Conservation (phyloP, 2,888 invertebrate genomes). For the Malthinus seriepunctatus region DNA sequence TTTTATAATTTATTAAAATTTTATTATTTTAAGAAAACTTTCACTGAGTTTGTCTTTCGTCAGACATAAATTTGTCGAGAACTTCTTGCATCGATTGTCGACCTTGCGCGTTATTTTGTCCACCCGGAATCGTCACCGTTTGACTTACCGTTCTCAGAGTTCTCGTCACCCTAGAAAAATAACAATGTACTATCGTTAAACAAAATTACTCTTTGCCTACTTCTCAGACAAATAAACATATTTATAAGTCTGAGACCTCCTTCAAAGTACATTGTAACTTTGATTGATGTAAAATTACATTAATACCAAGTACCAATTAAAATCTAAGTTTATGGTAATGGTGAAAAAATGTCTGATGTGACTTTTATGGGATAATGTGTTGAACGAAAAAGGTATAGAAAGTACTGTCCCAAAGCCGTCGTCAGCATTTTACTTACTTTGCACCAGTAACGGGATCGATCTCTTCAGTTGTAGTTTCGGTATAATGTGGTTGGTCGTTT, state of each 20-base stretch:
- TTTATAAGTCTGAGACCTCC: too few species aligned
- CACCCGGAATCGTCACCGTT: conserved; percentile 44
- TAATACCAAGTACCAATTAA: too few species aligned
- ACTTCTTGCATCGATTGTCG: conserved; percentile 59
- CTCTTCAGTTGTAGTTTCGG: conserved; percentile 58
- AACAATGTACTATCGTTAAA: too few species aligned
- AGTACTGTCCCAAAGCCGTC: too few species aligned
- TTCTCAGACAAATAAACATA: too few species aligned
- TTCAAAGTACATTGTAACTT: too few species aligned
- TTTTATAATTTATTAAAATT: conserved; percentile 9
- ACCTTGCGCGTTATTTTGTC: conserved; percentile 48
- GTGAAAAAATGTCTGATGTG: not conserved
- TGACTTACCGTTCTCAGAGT: conserved; percentile 57
- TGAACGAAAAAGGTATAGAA: too few species aligned
- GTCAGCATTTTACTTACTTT: conserved; percentile 51
- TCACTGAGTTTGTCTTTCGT: conserved; percentile 56
- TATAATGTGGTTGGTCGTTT: conserved; percentile 60
- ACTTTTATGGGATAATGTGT: too few species aligned
- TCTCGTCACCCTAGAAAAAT: conserved; percentile 56
- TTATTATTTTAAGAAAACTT: conserved; percentile 7
- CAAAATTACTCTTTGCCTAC: too few species aligned
- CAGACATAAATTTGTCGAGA: conserved; percentile 59
- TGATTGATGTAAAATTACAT: too few species aligned
- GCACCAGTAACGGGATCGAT: conserved; percentile 59
- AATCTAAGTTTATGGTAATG: too few species aligned